These are phyloP conservation scores for Aromia moschata DNA, from an alignment of 2,888 invertebrate genomes.

Conservation along the genomic window DNA sequence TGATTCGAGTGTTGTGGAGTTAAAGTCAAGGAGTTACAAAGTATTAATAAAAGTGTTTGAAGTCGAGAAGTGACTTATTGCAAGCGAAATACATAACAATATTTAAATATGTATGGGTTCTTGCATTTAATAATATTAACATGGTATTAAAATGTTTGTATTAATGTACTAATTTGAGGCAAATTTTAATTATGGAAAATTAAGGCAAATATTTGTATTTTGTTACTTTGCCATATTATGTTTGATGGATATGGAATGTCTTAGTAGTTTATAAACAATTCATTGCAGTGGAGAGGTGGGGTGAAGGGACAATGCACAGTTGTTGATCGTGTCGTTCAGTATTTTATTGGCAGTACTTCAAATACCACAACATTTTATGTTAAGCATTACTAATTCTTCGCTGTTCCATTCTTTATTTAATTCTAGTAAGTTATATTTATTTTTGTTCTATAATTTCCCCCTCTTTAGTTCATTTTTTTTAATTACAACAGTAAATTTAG, in stretches of 20 bases:
- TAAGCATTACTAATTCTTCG: constrained; percentile 62
- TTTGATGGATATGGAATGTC: constrained; percentile 5
- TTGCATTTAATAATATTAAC: no score
- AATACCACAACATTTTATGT: constrained; percentile 73
- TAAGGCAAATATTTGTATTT: constrained; percentile 2
- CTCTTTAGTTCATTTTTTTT: background rate
- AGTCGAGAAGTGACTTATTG: no score
- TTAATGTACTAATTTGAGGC: no score
- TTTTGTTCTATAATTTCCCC: constrained; percentile 42
- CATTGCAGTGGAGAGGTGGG: constrained; percentile 69
- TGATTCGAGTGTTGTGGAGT: no score
- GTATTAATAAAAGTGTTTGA: no score
- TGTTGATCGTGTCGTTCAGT: constrained; percentile 71
- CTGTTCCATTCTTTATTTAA: constrained; percentile 60
- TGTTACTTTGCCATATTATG: background rate
- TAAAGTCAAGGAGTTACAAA: no score
- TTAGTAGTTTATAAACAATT: constrained; percentile 31
- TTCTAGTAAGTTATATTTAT: constrained; percentile 55
- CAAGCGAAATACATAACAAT: no score
- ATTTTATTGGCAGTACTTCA: constrained; percentile 71
- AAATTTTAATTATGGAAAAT: no score
- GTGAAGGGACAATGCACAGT: constrained; percentile 66
- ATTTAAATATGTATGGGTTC: no score
- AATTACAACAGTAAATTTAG: background rate
- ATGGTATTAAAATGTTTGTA: no score